A percentile compares a stretch with the other conserved stretches of the same genome.
phyloP scores from a whole-genome alignment of 1,140 invertebrate genomes.

The Agraylea sexmaculata region DNA sequence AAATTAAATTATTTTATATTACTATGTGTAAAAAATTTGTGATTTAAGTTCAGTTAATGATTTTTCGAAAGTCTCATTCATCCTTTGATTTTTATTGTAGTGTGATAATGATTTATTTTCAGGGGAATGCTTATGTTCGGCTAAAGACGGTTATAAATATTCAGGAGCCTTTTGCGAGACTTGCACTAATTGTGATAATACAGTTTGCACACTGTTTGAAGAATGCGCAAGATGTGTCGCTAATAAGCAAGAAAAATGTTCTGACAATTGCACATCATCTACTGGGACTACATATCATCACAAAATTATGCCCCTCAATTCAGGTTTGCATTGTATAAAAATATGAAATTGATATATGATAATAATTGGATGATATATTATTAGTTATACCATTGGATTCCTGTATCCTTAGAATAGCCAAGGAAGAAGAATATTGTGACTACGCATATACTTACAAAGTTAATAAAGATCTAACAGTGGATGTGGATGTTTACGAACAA shows the following conservation, averaged over 20 bases:
- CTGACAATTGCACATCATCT: constrained; percentile 3
- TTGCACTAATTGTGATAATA: constrained; percentile 49
- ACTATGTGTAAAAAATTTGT: background rate
- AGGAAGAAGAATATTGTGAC: constrained; percentile 3
- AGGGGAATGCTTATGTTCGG: constrained; percentile 61
- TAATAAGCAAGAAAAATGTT: background rate
- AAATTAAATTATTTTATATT: constrained; percentile 14
- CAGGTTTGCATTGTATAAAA: constrained; percentile 25
- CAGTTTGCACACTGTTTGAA: constrained; percentile 31
- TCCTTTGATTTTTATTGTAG: background rate
- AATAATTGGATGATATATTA: too few relatives aligned
- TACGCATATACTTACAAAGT: constrained; percentile 14
- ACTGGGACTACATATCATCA: constrained; percentile 8
- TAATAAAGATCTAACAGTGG: constrained; percentile 8
- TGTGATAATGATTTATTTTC: background rate
- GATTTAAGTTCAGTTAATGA: background rate
- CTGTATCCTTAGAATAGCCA: constrained; percentile 2
- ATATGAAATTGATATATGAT: constrained; percentile 1
- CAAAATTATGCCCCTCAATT: constrained; percentile 38
- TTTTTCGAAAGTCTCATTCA: constrained; percentile 23
- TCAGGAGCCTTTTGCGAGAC: constrained; percentile 77
- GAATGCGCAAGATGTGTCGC: constrained; percentile 26
- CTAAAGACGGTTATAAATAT: constrained; percentile 44
- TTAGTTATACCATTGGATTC: background rate
- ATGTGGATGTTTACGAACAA: constrained; percentile 6